Percentiles rank a stretch among this genome's conserved stretches.
Conservation (phyloP, 2,888 invertebrate genomes). For the Pristionchus japonicus region DNA sequence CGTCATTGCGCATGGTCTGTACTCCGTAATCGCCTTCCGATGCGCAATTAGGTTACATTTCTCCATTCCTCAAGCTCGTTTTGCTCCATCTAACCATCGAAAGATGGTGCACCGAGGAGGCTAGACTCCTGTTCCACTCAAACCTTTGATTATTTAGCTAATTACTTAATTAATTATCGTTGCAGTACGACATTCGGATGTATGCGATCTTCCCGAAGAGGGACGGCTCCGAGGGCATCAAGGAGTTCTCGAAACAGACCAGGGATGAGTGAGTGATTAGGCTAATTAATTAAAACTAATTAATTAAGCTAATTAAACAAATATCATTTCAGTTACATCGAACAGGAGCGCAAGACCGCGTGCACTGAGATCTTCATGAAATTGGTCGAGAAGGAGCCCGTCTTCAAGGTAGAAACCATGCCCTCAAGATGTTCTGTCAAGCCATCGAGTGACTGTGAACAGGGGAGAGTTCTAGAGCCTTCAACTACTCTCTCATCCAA, state of each 20-base stretch:
- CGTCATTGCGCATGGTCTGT: too few species aligned
- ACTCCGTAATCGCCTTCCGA: too few species aligned
- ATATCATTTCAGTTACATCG: constrained; percentile 45
- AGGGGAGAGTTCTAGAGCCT: too few species aligned
- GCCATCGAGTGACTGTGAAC: too few species aligned
- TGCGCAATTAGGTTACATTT: too few species aligned
- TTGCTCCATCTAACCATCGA: too few species aligned
- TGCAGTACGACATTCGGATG: constrained; percentile 42
- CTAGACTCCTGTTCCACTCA: too few species aligned
- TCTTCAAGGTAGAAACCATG: neutral
- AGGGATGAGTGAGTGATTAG: constrained; percentile 24
- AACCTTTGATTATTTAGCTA: too few species aligned
- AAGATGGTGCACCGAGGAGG: too few species aligned
- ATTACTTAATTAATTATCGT: neutral
- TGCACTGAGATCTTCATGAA: constrained; percentile 25
- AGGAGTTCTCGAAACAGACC: constrained; percentile 44
- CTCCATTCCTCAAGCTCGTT: too few species aligned
- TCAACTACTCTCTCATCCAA: neutral
- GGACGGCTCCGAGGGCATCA: neutral
- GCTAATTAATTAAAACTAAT: neutral
- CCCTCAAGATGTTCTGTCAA: too few species aligned
- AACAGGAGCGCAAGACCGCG: constrained; percentile 40
- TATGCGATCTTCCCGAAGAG: constrained; percentile 5
- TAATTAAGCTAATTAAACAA: too few species aligned
- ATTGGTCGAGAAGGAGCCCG: neutral